Percentiles rank a stretch among this genome's conserved stretches.
Conservation (phyloP, 2,113 vertebrate species). For the Perccottus glenii region DNA sequence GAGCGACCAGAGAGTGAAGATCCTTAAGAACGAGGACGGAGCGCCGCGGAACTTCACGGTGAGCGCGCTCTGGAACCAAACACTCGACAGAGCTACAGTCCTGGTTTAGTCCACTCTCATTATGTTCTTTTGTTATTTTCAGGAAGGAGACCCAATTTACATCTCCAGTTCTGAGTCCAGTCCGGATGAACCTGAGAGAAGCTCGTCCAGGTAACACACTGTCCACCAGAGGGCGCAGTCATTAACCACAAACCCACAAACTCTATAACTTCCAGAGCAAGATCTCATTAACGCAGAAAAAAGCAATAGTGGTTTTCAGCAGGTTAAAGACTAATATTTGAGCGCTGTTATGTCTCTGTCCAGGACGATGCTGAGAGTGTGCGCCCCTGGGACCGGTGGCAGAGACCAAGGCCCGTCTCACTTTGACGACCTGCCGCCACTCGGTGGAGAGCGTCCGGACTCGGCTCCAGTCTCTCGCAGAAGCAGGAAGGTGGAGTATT, state of each 20-base stretch:
- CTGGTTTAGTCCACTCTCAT: too few relatives aligned
- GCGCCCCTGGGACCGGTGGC: constrained; percentile 52
- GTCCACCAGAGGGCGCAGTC: constrained; percentile 22
- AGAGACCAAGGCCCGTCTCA: constrained; percentile 55
- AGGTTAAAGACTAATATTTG: too few relatives aligned
- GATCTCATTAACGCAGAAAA: too few relatives aligned
- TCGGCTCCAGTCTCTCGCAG: neutral
- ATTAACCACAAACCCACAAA: too few relatives aligned
- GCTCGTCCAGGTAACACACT: constrained; percentile 64
- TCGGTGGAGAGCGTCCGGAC: constrained; percentile 52
- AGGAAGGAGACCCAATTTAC: constrained; percentile 80
- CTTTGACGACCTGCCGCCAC: constrained; percentile 74
- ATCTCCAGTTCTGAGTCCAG: constrained; percentile 69
- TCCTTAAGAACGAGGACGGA: constrained; percentile 77
- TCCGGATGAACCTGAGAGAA: constrained; percentile 70
- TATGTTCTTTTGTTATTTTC: constrained; percentile 4
- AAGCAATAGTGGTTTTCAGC: too few relatives aligned
- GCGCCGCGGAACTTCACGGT: constrained; percentile 74
- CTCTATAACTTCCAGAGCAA: too few relatives aligned
- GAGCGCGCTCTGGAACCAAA: constrained; percentile 6
- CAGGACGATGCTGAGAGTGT: constrained; percentile 70
- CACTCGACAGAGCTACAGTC: neutral
- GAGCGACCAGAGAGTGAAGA: constrained; percentile 78
- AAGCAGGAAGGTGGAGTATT: constrained; percentile 65
- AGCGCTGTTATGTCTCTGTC: too few relatives aligned